Evolutionary conservation across 2,888 invertebrate genomes (phyloP).

Genomic region (Sussaba pulchella): DNA sequence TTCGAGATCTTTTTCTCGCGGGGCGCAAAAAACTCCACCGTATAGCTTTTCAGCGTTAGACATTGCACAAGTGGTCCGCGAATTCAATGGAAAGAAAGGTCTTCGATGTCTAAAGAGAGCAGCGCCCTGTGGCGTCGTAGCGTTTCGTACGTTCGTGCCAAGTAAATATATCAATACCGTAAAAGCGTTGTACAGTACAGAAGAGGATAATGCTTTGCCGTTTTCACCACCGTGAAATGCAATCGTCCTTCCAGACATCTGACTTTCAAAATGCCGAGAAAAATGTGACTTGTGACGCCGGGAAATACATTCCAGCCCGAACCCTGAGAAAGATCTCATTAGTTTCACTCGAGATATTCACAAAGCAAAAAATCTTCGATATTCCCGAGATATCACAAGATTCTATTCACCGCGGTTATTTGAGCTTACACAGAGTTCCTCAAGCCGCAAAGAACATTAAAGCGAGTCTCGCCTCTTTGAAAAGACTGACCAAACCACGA

Average conservation of each 20-base stretch:
- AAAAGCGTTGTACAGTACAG: constrained; percentile 7
- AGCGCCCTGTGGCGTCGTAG: constrained; percentile 14
- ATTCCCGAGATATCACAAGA: constrained; percentile 36
- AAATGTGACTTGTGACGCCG: constrained; percentile 42
- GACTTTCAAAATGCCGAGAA: constrained; percentile 48
- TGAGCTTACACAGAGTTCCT: constrained; percentile 19
- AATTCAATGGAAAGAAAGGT: constrained; percentile 54
- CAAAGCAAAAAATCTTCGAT: constrained; percentile 6
- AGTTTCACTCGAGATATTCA: constrained; percentile 49
- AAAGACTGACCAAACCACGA: constrained; percentile 20
- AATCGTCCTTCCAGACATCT: constrained; percentile 64
- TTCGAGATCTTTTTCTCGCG: constrained; percentile 30
- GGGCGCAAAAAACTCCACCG: constrained; percentile 24
- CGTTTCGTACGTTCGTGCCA: constrained; percentile 42
- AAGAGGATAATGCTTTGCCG: constrained; percentile 24
- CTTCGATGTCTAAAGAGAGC: constrained; percentile 42
- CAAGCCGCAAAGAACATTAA: not conserved
- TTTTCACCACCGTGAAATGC: constrained; percentile 51
- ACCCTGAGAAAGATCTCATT: constrained; percentile 53
- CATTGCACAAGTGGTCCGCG: constrained; percentile 18
- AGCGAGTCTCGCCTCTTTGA: constrained; percentile 19
- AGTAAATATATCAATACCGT: constrained; percentile 40
- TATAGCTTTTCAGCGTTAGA: constrained; percentile 26
- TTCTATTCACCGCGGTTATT: not conserved
- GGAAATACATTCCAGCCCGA: constrained; percentile 51